Conservation (phyloP, 2,113 vertebrate species). For the Columba janthina region DNA sequence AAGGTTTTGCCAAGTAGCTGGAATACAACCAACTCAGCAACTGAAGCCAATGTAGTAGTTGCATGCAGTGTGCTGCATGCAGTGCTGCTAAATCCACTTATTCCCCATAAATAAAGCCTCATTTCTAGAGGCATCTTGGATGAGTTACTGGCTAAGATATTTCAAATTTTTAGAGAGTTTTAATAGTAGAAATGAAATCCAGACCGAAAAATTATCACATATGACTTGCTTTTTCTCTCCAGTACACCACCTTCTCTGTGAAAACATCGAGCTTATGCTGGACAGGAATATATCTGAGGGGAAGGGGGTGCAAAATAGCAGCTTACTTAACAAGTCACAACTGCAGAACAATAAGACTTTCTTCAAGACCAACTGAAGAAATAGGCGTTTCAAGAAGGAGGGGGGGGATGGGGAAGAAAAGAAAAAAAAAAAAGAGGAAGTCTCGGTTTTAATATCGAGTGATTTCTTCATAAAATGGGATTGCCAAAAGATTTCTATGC, state of each 20-base stretch:
- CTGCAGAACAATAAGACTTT: neutral
- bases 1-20: constrained; percentile 54
- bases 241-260: neutral
- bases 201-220: neutral
- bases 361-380: neutral
- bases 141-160: neutral
- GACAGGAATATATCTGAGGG: neutral
- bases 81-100: neutral
- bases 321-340: neutral
- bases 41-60: neutral
- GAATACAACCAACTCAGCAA: constrained; percentile 43
- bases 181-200: neutral
- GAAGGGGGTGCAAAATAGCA: neutral
- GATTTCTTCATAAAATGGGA: constrained; percentile 20
- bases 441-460: neutral
- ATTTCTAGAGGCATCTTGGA: neutral
- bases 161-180: neutral
- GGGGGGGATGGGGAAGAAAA: no score
- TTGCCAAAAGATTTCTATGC: neutral
- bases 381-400: neutral
- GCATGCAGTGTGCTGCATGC: neutral
- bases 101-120: constrained; percentile 7
- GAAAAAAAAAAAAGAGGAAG: neutral
- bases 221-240: neutral
- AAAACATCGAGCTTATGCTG: neutral